A percentile compares a stretch with the other conserved stretches of the same genome.
phyloP scores from a whole-genome alignment of 2,797 vertebrate genomes.

The Clarias pachynema region DNA sequence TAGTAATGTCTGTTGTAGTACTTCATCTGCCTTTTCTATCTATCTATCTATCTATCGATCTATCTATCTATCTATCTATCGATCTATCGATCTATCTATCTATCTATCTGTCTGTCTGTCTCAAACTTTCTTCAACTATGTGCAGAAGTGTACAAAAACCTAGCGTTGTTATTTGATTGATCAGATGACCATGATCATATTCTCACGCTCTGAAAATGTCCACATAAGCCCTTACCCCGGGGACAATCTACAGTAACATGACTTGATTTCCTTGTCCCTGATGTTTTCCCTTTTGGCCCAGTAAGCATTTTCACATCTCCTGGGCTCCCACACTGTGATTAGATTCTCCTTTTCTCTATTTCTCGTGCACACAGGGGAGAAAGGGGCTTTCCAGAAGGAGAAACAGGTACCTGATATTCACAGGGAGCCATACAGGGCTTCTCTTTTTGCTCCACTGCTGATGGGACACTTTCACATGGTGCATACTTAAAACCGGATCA shows the following conservation, averaged over 20 bases:
- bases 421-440: slow-evolving; percentile 69
- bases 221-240: neutral
- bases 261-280: slow-evolving; percentile 55
- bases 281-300: slow-evolving; percentile 34
- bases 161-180: neutral
- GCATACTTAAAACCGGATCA: slow-evolving; percentile 75
- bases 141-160: neutral
- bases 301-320: slow-evolving; percentile 33
- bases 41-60: no score
- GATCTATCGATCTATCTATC: no score
- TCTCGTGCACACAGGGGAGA: slow-evolving; percentile 15
- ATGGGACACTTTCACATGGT: slow-evolving; percentile 72
- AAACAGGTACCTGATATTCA: slow-evolving; percentile 76
- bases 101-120: no score
- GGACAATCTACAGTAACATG: neutral
- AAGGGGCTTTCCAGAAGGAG: slow-evolving; percentile 32
- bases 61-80: no score
- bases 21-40: no score
- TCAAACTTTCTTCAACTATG: neutral
- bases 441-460: slow-evolving; percentile 72
- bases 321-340: slow-evolving; percentile 40
- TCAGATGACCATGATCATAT: neutral
- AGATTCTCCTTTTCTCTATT: slow-evolving; percentile 12
- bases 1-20: no score
- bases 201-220: neutral